Conservation (phyloP, 2,113 vertebrate genomes). For the Struthio camelus region DNA sequence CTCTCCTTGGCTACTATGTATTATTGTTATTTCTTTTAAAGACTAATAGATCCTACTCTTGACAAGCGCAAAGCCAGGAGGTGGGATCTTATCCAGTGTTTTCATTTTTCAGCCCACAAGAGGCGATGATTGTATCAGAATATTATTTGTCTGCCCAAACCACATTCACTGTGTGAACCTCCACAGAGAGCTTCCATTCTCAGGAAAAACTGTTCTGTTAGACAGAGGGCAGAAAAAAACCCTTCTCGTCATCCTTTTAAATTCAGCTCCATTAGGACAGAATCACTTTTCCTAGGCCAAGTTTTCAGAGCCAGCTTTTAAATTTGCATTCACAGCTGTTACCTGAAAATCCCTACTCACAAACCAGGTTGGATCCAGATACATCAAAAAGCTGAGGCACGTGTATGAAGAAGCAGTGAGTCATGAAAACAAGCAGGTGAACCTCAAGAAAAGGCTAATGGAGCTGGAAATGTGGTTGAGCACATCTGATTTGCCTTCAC, state of each 20-base stretch:
- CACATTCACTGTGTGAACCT: slow-evolving; percentile 68
- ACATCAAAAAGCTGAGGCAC: background rate
- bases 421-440: background rate
- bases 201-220: slow-evolving; percentile 18
- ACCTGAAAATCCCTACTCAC: background rate
- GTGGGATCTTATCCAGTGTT: slow-evolving; percentile 76
- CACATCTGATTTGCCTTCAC: background rate
- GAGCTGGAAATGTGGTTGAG: background rate
- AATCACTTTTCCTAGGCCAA: background rate
- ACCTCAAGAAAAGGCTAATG: background rate
- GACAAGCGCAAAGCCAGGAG: slow-evolving; percentile 74
- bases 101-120: slow-evolving; percentile 76
- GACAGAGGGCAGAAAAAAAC: slow-evolving; percentile 22
- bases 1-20: slow-evolving; percentile 75
- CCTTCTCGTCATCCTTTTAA: background rate
- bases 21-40: slow-evolving; percentile 76
- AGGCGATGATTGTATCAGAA: slow-evolving; percentile 75
- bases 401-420: background rate
- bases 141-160: slow-evolving; percentile 68
- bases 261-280: slow-evolving; percentile 10
- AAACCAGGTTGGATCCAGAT: background rate
- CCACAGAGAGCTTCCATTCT: slow-evolving; percentile 47
- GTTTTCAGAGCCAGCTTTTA: background rate
- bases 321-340: background rate
- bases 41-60: slow-evolving; percentile 75